Evolutionary conservation across 2,888 invertebrate genomes (phyloP), one percentile per base, ranked within the genome.

Genomic region (Oxyteleia sp.): DNA sequence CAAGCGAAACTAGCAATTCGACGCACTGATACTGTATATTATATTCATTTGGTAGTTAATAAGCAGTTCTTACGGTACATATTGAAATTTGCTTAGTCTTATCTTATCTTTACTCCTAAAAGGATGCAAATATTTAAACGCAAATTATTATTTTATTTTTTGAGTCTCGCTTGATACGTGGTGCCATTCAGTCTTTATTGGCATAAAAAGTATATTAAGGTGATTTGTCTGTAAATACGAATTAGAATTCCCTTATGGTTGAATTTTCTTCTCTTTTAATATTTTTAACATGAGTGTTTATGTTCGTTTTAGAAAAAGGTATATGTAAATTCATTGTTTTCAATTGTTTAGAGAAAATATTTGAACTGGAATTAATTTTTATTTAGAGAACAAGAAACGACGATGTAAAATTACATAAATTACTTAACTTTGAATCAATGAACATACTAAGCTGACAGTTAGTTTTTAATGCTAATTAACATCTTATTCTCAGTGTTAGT

Each of bases 1-100:
- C 63, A 47, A 53, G 61, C 45, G 15, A 43, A 38, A 57, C 61
- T 78, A 43, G 55, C 41, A 53, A 61, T 78, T 63, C 41, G 41
- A 20, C n/a, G 29, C 64, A 66, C 32, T 10, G 8, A 32, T 32
- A 32, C 32, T 26, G 13, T 16, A 18, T 51, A 15, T 51, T 51
- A 66, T 26, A 38, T 59, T 59, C 10, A 15, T 43, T 23, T 7
- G 38, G 26, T 15, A 26, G 32, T 45, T 61, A 45, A 61, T 47
- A 61, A 61, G 45, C 32, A 32, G 10, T 10, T 32, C 32, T 10
- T 32, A 32, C 16, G 16, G 20, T 11, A 23, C n/a, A 4, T 11
- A 23, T 23, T 23, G 49, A 49, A 49, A 23, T n/a, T 49, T n/a
- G 11, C 23, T 23, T n/a, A 4, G n/a, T 13, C 45, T 45, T 18